Evolutionary conservation across 2,888 invertebrate genomes (phyloP).

Genomic region (Physocephala rufipes): DNA sequence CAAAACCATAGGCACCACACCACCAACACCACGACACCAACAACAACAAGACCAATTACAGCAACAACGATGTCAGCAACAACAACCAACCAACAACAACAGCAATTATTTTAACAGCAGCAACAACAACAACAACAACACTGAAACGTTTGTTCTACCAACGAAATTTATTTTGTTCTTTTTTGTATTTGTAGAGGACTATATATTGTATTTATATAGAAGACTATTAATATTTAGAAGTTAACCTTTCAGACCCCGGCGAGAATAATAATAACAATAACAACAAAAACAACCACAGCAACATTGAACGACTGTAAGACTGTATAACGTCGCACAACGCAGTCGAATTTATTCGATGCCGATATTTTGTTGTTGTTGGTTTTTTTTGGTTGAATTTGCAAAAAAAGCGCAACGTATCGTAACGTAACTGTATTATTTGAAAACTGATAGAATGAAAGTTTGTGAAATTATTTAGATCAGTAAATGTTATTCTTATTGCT

Average conservation of each 20-base stretch:
- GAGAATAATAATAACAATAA: conserved; percentile 25
- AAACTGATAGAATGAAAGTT: background rate
- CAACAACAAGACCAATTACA: no score
- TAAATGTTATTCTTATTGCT: no score
- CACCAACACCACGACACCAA: no score
- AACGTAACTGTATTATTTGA: conserved; percentile 22
- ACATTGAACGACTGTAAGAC: conserved; percentile 19
- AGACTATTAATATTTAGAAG: conserved; percentile 65
- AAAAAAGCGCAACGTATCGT: background rate
- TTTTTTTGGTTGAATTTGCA: background rate
- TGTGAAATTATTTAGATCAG: no score
- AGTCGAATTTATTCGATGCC: conserved; percentile 12
- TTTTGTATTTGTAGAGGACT: conserved; percentile 54
- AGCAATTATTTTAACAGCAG: no score
- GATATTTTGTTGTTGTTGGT: background rate
- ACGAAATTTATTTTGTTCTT: conserved; percentile 21
- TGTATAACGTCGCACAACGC: conserved; percentile 15
- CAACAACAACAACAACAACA: no score
- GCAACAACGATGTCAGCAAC: no score
- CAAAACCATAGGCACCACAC: background rate
- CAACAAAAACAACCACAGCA: background rate
- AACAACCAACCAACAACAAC: conserved; percentile 11
- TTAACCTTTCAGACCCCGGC: conserved; percentile 61
- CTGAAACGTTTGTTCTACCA: conserved; percentile 33
- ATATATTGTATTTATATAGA: conserved; percentile 53